phyloP scores from a whole-genome alignment of 2,797 vertebrate genomes.

The Malacoctenus gilli region DNA sequence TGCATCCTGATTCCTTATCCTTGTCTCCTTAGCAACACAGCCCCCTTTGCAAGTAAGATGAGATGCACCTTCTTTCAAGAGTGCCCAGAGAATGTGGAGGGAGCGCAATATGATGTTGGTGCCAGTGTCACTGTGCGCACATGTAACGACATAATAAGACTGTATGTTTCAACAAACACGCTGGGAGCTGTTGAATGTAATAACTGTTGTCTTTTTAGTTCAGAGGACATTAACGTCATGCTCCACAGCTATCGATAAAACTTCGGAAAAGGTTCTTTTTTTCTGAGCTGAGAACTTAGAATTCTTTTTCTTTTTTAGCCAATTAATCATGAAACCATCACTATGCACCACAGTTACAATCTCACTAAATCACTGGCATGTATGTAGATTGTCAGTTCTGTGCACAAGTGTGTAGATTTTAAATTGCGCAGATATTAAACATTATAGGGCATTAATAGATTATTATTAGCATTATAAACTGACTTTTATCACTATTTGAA shows the following conservation, averaged over 20 bases:
- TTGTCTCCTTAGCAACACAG: constrained; percentile 77
- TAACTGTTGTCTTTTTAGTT: background rate
- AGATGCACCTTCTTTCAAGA: constrained; percentile 54
- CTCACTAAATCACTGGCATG: too few species aligned
- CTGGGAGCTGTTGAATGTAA: background rate
- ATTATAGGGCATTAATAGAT: too few species aligned
- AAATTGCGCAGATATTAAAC: background rate
- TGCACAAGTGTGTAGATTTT: background rate
- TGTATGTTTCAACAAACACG: background rate
- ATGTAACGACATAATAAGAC: constrained; percentile 20
- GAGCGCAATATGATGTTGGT: constrained; percentile 41
- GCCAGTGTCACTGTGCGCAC: constrained; percentile 17
- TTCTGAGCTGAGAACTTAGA: too few species aligned
- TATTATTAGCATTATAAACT: too few species aligned
- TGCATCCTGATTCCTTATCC: constrained; percentile 50
- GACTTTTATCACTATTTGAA: too few species aligned
- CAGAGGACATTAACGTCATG: too few species aligned
- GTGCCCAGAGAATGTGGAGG: constrained; percentile 23
- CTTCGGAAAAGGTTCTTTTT: too few species aligned
- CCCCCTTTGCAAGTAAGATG: constrained; percentile 67
- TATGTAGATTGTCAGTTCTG: too few species aligned
- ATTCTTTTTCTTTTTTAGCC: too few species aligned
- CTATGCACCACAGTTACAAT: too few species aligned
- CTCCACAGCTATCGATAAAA: too few species aligned
- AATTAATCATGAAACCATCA: too few species aligned